These are phyloP conservation scores for Rousettus madagascariensis DNA, from an alignment of 2,797 vertebrate genomes.

Conservation along the genomic window DNA sequence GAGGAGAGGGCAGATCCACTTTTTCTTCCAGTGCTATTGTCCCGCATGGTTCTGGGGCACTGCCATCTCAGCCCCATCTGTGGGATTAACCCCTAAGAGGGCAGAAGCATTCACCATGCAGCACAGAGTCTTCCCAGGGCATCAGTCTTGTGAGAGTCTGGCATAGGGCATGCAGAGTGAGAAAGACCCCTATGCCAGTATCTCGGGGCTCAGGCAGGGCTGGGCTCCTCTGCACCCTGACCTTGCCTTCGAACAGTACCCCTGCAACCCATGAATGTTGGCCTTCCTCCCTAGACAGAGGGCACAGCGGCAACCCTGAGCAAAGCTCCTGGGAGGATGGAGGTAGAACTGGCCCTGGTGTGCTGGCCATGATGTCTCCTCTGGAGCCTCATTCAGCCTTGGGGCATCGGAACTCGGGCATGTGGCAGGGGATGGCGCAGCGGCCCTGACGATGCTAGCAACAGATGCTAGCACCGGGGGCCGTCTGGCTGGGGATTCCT, in stretches of 20 bases:
- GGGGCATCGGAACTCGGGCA: neutral
- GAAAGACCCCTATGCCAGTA: neutral
- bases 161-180: neutral
- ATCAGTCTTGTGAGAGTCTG: neutral
- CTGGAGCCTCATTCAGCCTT: neutral
- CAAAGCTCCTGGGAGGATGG: neutral
- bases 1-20: neutral
- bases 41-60: neutral
- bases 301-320: neutral
- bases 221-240: neutral
- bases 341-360: neutral
- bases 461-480: neutral
- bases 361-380: neutral
- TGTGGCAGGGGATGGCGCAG: neutral
- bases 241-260: neutral
- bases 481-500: neutral
- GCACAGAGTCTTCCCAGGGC: neutral
- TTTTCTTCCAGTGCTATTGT: neutral
- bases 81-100: neutral
- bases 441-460: neutral
- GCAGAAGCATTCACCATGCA: neutral
- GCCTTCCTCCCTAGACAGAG: neutral
- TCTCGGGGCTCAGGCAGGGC: neutral
- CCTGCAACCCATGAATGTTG: neutral
- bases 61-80: no score